A percentile compares a stretch with the other conserved stretches of the same genome.
These are phyloP conservation scores for Chloropsis cyanopogon DNA, from an alignment of 2,113 vertebrate species.

Conservation along the genomic window DNA sequence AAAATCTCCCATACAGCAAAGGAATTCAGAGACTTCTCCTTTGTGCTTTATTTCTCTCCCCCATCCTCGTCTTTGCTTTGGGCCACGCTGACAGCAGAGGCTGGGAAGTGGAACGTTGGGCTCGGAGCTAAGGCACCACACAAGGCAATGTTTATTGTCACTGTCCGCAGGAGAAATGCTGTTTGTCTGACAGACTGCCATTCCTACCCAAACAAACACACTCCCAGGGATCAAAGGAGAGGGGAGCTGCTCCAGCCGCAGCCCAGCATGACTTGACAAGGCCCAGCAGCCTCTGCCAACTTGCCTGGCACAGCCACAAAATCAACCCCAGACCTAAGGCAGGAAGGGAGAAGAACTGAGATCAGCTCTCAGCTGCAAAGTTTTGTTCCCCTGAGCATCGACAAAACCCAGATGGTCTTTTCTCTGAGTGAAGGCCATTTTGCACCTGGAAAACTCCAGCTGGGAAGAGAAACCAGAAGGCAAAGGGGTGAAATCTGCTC, in stretches of 20 bases:
- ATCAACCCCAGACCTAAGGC: background rate
- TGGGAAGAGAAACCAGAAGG: background rate
- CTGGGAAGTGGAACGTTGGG: background rate
- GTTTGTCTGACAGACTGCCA: background rate
- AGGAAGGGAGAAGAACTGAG: background rate
- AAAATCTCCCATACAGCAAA: background rate
- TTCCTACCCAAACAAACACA: background rate
- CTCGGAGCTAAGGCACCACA: background rate
- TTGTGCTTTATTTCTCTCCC: background rate
- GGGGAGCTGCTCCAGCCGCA: background rate
- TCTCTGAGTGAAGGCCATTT: background rate
- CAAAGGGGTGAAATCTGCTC: background rate
- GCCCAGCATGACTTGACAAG: background rate
- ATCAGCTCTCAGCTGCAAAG: background rate
- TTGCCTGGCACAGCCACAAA: background rate
- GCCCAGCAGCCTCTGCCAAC: background rate
- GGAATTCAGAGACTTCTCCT: background rate
- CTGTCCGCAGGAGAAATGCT: background rate
- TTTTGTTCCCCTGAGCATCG: background rate
- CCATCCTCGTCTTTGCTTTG: rapidly evolving
- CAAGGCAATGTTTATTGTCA: background rate
- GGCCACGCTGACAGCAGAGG: rapidly evolving
- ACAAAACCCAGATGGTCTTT: slow-evolving; percentile 6
- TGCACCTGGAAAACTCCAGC: slow-evolving; percentile 4
- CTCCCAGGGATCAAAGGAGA: background rate